Percentiles rank a stretch among this genome's conserved stretches.
Conservation (phyloP, 35 echinoderm and acorn worm genomes). For the Apostichopus californicus region DNA sequence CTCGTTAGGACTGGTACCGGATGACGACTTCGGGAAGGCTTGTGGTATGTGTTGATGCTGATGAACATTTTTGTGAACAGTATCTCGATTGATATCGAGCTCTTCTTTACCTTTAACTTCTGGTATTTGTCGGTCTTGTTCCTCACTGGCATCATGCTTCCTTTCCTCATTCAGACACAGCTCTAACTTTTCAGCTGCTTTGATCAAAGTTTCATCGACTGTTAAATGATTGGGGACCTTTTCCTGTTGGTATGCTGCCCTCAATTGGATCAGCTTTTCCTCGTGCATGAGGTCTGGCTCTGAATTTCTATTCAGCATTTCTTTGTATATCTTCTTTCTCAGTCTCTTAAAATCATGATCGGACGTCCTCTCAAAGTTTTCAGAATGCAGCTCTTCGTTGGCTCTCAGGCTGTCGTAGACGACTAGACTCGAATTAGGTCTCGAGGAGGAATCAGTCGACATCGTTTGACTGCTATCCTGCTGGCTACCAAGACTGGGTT, state of each 20-base stretch:
- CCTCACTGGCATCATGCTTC: background rate
- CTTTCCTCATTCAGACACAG: background rate
- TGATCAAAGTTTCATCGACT: slow-evolving; percentile 18
- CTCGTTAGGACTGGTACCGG: background rate
- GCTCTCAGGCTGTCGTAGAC: background rate
- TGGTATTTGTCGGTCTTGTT: background rate
- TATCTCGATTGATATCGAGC: background rate
- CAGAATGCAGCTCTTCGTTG: background rate
- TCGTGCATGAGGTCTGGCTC: background rate
- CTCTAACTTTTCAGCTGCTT: slow-evolving; percentile 39
- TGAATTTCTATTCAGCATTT: slow-evolving; percentile 34
- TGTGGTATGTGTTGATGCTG: background rate
- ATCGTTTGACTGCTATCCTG: background rate
- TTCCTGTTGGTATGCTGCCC: background rate
- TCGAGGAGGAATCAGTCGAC: slow-evolving; percentile 23
- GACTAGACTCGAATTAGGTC: background rate
- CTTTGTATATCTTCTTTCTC: slow-evolving; percentile 17
- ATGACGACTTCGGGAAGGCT: background rate
- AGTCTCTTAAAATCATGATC: background rate
- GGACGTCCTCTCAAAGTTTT: background rate
- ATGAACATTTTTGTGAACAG: background rate
- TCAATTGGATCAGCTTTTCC: slow-evolving; percentile 8
- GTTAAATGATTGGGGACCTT: background rate
- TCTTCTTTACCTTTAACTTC: background rate
- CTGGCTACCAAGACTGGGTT: slow-evolving; percentile 13